Evolutionary conservation across 1,140 invertebrate species (phyloP).

Genomic region (Oryctes rhinoceros): DNA sequence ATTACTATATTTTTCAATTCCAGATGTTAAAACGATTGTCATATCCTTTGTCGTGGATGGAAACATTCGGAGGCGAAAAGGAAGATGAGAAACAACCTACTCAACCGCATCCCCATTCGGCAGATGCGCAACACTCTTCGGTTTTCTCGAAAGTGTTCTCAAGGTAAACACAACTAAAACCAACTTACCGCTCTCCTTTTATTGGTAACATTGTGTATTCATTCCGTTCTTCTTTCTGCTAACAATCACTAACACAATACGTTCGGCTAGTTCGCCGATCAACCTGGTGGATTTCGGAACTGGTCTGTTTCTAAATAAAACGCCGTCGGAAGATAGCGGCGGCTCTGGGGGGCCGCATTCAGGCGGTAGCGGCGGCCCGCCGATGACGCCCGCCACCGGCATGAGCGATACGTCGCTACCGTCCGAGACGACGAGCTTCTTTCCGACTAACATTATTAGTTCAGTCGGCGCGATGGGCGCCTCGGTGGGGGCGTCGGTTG

Average conservation of each 20-base stretch:
- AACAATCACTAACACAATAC: constrained; percentile 39
- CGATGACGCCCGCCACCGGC: constrained; percentile 62
- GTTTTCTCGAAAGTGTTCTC: constrained; percentile 91
- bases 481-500: constrained; percentile 56
- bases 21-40: constrained; percentile 90
- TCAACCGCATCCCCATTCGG: constrained; percentile 69
- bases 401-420: constrained; percentile 47
- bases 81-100: constrained; percentile 68
- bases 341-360: constrained; percentile 60
- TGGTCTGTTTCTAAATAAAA: constrained; percentile 84
- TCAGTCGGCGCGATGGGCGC: constrained; percentile 56
- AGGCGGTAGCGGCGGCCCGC: constrained; percentile 61
- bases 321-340: constrained; percentile 83
- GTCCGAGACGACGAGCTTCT: constrained; percentile 55
- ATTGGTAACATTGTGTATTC: constrained; percentile 8
- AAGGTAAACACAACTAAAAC: constrained; percentile 67
- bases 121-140: constrained; percentile 74
- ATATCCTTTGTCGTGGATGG: constrained; percentile 92
- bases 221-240: constrained; percentile 35
- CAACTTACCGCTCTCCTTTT: neutral
- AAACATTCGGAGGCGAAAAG: constrained; percentile 79
- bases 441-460: constrained; percentile 59
- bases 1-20: constrained; percentile 40
- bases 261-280: constrained; percentile 78
- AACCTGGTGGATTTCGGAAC: constrained; percentile 89